Evolutionary conservation across 2,888 invertebrate genomes (phyloP).

Genomic region (Entomobrya multifasciata): DNA sequence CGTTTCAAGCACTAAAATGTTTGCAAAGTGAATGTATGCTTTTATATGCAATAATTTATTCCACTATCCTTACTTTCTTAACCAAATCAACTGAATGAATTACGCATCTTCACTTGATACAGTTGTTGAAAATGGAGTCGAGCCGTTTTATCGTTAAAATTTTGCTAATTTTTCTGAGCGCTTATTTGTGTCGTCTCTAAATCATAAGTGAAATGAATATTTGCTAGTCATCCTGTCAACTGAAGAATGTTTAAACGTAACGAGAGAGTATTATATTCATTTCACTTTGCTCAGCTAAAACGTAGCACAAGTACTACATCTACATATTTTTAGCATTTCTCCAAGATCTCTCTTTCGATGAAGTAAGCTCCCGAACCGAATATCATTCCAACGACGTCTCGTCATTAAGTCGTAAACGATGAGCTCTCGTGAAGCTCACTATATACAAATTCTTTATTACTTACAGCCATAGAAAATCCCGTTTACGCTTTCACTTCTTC

Average conservation of each 20-base stretch:
- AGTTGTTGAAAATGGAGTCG: background rate
- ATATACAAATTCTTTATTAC: constrained; percentile 15
- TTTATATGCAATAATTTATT: background rate
- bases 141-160: background rate
- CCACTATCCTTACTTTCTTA: background rate
- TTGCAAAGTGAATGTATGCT: too few relatives aligned
- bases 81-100: background rate
- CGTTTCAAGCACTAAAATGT: constrained; percentile 28
- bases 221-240: background rate
- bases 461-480: constrained; percentile 10
- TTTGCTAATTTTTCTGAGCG: too few relatives aligned
- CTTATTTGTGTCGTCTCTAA: background rate
- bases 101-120: background rate
- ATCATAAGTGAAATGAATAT: background rate
- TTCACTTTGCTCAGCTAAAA: too few relatives aligned
- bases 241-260: too few relatives aligned
- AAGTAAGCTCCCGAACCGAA: background rate
- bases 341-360: too few relatives aligned
- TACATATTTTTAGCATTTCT: too few relatives aligned
- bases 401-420: constrained; percentile 21
- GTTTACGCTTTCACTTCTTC: background rate
- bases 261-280: too few relatives aligned
- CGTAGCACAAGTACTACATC: too few relatives aligned
- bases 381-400: constrained; percentile 8
- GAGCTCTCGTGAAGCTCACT: background rate